A percentile compares a stretch with the other conserved stretches of the same genome.
phyloP scores from a whole-genome alignment of 2,888 invertebrate genomes.

The Lomographa bimaculata region DNA sequence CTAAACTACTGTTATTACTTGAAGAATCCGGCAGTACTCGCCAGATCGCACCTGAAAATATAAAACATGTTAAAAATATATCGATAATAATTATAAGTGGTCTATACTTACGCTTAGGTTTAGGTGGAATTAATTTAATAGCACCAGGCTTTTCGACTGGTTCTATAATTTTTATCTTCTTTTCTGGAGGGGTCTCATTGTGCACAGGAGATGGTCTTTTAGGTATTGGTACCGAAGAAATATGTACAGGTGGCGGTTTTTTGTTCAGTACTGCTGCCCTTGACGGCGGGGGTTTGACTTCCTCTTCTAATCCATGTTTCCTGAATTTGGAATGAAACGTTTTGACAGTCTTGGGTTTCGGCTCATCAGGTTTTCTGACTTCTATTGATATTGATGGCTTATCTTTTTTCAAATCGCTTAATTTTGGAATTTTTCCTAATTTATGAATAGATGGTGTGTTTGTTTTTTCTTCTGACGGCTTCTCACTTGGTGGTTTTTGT shows the following conservation, averaged over 20 bases:
- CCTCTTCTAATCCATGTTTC: constrained; percentile 95
- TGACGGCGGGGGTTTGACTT: constrained; percentile 93
- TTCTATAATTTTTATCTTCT: constrained; percentile 88
- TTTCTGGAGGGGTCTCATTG: constrained; percentile 86
- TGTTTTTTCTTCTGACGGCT: constrained; percentile 85
- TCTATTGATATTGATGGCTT: constrained; percentile 93
- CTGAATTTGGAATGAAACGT: constrained; percentile 95
- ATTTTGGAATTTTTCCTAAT: constrained; percentile 91
- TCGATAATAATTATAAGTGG: constrained; percentile 32
- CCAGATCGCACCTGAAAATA: constrained; percentile 70
- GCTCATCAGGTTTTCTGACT: constrained; percentile 87
- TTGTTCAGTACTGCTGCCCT: constrained; percentile 85
- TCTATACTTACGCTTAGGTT: constrained; percentile 94
- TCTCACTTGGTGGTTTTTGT: constrained; percentile 80
- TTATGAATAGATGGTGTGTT: constrained; percentile 88
- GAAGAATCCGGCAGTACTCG: constrained; percentile 41
- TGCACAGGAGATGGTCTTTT: constrained; percentile 78
- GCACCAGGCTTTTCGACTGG: constrained; percentile 89
- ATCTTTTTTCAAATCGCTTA: constrained; percentile 84
- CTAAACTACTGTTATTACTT: constrained; percentile 56
- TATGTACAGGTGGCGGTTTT: constrained; percentile 77
- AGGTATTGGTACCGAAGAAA: constrained; percentile 66
- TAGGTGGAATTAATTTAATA: constrained; percentile 93
- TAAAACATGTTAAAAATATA: constrained; percentile 59
- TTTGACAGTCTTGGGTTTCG: constrained; percentile 95